phyloP scores from a whole-genome alignment of 2,113 vertebrate species.

The Scytalopus superciliaris region DNA sequence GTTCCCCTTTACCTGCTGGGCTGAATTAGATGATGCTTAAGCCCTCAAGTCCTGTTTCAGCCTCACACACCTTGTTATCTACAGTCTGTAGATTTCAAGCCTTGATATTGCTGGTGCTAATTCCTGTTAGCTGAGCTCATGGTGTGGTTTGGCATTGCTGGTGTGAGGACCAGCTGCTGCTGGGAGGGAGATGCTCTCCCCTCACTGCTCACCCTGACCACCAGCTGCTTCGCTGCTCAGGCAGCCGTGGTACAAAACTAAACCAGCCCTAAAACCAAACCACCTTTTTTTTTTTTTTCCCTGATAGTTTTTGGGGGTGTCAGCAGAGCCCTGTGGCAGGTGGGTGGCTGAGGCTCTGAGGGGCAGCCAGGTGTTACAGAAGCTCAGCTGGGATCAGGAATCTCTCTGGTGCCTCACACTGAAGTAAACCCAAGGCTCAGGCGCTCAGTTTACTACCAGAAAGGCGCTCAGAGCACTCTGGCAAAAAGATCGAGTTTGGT shows the following conservation, averaged over 20 bases:
- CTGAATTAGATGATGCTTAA: background rate
- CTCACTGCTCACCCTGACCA: background rate
- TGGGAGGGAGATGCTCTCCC: background rate
- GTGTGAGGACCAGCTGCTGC: background rate
- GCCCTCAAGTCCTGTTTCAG: background rate
- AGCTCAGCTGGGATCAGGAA: background rate
- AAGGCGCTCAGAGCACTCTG: background rate
- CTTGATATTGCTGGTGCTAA: background rate
- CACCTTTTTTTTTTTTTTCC: no score
- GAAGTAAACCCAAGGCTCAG: background rate
- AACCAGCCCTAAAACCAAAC: background rate
- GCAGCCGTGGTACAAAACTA: background rate
- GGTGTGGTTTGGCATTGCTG: background rate
- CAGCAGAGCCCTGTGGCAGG: background rate
- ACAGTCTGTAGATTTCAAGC: background rate
- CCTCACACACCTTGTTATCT: background rate
- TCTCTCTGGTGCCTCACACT: background rate
- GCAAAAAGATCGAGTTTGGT: background rate
- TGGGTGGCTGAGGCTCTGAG: background rate
- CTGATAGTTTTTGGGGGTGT: accelerated
- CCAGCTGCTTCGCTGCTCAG: background rate
- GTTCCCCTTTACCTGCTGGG: background rate
- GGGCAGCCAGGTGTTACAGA: accelerated
- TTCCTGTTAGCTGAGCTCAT: constrained; percentile 16
- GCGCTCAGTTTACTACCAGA: background rate